phyloP scores from a whole-genome alignment of 2,797 vertebrate species.

The Chrosomus eos region DNA sequence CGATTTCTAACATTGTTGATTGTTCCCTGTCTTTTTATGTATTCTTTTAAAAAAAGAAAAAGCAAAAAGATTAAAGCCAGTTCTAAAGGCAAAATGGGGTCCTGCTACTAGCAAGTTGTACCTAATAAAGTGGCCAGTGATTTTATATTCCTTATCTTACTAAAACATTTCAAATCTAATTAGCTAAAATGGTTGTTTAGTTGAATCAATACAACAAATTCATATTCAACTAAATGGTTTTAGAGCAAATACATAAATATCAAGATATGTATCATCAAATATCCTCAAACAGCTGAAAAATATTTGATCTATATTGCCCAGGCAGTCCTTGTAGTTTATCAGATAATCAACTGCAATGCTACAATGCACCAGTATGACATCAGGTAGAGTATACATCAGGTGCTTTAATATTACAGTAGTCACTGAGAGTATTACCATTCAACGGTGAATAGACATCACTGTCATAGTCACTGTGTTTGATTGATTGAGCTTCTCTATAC shows the following conservation, averaged over 20 bases:
- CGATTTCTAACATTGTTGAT: no score
- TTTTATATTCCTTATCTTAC: not conserved
- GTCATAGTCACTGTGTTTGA: conserved; percentile 24
- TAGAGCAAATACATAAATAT: not conserved
- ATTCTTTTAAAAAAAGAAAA: no score
- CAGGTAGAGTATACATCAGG: not conserved
- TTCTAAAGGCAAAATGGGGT: not conserved
- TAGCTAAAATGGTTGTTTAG: not conserved
- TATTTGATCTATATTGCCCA: not conserved
- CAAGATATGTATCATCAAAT: not conserved
- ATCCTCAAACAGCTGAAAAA: no score
- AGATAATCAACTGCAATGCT: conserved; percentile 27
- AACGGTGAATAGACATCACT: conserved; percentile 2
- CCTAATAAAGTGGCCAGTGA: not conserved
- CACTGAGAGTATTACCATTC: not conserved
- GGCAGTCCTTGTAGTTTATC: not conserved
- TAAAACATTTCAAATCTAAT: not conserved
- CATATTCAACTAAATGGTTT: not conserved
- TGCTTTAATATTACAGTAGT: not conserved
- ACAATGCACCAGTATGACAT: not conserved
- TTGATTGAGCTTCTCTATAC: not conserved
- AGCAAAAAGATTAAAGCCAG: no score
- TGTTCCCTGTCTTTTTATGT: no score
- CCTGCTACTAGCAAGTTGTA: not conserved
- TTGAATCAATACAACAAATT: not conserved